A percentile compares a stretch with the other conserved stretches of the same genome.
phyloP scores from a whole-genome alignment of 2,888 invertebrate species.

The Anaspis maculata region DNA sequence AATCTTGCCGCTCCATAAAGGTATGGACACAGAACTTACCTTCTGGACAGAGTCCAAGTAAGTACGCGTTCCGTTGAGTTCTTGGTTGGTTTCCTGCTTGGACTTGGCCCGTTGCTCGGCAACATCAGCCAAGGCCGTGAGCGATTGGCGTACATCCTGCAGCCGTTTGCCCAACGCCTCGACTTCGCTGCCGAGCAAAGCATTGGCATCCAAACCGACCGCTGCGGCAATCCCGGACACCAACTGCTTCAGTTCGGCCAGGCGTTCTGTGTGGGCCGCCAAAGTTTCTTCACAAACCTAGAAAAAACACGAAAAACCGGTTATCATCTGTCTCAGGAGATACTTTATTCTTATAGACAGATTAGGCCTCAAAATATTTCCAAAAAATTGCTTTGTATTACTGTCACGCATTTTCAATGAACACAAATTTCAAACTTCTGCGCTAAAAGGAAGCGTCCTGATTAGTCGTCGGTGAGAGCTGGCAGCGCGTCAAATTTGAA shows the following conservation, averaged over 20 bases:
- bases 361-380: too few relatives aligned
- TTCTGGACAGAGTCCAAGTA: constrained; percentile 68
- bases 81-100: constrained; percentile 46
- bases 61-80: constrained; percentile 49
- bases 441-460: too few relatives aligned
- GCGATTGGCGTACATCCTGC: constrained; percentile 66
- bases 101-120: constrained; percentile 60
- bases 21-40: too few relatives aligned
- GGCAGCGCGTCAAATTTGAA: too few relatives aligned
- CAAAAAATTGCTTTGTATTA: too few relatives aligned
- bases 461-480: too few relatives aligned
- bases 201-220: constrained; percentile 63
- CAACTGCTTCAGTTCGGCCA: constrained; percentile 62
- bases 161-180: constrained; percentile 66
- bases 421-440: constrained; percentile 15
- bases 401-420: too few relatives aligned
- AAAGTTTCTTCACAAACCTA: constrained; percentile 71
- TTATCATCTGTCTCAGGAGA: too few relatives aligned
- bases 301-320: not conserved
- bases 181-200: constrained; percentile 67
- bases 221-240: constrained; percentile 72
- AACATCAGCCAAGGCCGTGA: constrained; percentile 66
- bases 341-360: too few relatives aligned
- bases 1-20: too few relatives aligned
- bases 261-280: constrained; percentile 59